Base-by-base conservation (phyloP, 1,140 invertebrate genomes). In the Paraescarpia echinospica region DNA sequence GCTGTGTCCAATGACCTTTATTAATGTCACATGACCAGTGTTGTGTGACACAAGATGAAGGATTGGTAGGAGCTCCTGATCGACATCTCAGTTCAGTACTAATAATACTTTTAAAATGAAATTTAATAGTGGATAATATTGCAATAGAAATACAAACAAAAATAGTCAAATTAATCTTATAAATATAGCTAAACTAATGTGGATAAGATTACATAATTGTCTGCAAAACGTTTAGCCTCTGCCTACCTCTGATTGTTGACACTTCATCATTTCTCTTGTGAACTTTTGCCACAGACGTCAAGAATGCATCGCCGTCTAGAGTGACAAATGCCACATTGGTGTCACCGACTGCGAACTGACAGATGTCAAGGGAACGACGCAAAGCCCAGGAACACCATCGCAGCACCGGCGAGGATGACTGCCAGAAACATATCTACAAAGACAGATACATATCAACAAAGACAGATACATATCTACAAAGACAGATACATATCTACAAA, bases 271-370 rank as follows among this genome's bases (percentile, higher is more conserved):
- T 77, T 77, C 59, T 77, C 4, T 77, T 18, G 27, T 77, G 59
- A 77, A 77, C 0, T 31, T 77, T 77, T 77, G 59, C 9, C 14
- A 90, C 34, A 91, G 95, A 94, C 22, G 97, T 97, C 93, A 97
- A 95, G 95, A 97, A 98, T 9, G 97, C 97, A 95, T 98, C 97
- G 27, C 97, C 97, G 94, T 97, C 96, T 91, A 96, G 96, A 1
- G 97, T 97, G 4, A 97, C 96, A 93, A 98, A 96, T 90, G 97
- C 96, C 1, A 98, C 33, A 27, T 96, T 94, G 96, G 96, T 93
- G 91, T 96, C 95, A 59, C 96, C 97, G 33, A 98, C 94, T 0
- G 96, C 95, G 35, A 97, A 95, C 94, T 97, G 96, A 31, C 94
- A 96, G 35, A 98, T 96, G 92, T 96, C 94, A 0, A 97, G 95